Evolutionary conservation across 2,113 vertebrate genomes (phyloP), one percentile per base, ranked within the genome.

Genomic region (Lamprologus lemairii): DNA sequence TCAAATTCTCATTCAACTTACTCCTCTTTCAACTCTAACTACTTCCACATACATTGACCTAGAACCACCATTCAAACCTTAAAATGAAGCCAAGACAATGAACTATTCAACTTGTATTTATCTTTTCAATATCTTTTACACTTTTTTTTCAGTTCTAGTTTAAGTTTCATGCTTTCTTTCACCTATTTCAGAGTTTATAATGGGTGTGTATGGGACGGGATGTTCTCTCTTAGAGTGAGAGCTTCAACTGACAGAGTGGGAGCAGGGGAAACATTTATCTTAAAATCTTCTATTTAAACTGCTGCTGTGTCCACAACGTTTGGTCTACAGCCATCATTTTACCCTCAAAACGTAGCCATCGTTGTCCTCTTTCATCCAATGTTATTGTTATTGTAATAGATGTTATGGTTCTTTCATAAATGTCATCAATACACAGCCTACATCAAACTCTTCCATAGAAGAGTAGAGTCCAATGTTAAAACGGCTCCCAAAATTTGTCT

Each of bases 391-490:
- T 4, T 0, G 11, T 55, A 23, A 55, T 23, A 55, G 21, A 55
- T 55, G 53, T 0, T 23, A 55, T 55, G 53, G 53, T 55, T 55
- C 21, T 55, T 55, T 55, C 0, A 55, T 55, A 55, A 55, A 55
- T 55, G 53, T 55, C 53, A 55, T 11, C 53, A 23, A 55, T 55
- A 1, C 53, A 55, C 6, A 55, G 21, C 2, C 21, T 23, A 54
- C 53, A 54, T 23, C 0, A 0, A 54, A 54, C 53, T 54, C 53
- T 55, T 13, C 53, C 53, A 23, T 23, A 23, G 21, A 55, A 55
- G n/a, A 55, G 53, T 55, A 23, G 21, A 55, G 21, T 23, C 0
- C 47, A 51, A 51, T 51, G 47, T 51, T 51, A 51, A 51, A 51
- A 51, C 7, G 11, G 53, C 21, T 55, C 21, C 21, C 53, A 55